These are phyloP conservation scores for Acleris emargana DNA, from an alignment of 2,888 invertebrate species.

Conservation along the genomic window DNA sequence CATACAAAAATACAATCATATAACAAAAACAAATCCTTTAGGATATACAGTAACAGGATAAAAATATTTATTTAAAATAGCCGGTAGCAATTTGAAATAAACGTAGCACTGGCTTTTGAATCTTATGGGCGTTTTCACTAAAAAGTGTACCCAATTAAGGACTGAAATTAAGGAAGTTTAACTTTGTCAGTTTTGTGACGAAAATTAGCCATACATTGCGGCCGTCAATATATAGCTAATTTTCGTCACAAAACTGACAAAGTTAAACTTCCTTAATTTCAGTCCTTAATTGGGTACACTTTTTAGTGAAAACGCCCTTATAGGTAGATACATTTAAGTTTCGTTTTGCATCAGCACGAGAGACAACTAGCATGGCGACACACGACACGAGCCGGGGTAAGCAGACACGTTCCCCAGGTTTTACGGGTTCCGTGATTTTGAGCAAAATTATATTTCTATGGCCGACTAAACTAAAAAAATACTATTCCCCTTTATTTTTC, in stretches of 20 bases:
- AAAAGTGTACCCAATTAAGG: no score
- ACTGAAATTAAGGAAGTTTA: no score
- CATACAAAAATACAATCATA: not conserved
- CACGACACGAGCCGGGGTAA: constrained; percentile 30
- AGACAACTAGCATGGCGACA: constrained; percentile 34
- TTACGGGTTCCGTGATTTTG: constrained; percentile 23
- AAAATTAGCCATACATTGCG: no score
- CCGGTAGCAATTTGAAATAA: not conserved
- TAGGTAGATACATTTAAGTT: not conserved
- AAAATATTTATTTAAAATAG: constrained; percentile 1
- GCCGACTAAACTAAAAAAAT: not conserved
- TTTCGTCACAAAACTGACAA: no score
- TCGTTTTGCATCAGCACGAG: constrained; percentile 27
- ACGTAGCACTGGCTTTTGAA: not conserved
- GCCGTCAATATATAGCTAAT: no score
- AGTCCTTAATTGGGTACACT: no score
- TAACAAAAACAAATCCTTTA: not conserved
- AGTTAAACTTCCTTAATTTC: no score
- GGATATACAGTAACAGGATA: not conserved
- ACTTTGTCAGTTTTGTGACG: no score
- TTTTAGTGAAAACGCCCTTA: no score
- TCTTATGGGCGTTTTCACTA: no score
- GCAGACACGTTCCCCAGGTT: constrained; percentile 25
- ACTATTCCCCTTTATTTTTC: no score
- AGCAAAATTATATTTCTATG: constrained; percentile 24